Base-by-base conservation (phyloP, 2,888 invertebrate species). In the Leptopilina drosophilae region DNA sequence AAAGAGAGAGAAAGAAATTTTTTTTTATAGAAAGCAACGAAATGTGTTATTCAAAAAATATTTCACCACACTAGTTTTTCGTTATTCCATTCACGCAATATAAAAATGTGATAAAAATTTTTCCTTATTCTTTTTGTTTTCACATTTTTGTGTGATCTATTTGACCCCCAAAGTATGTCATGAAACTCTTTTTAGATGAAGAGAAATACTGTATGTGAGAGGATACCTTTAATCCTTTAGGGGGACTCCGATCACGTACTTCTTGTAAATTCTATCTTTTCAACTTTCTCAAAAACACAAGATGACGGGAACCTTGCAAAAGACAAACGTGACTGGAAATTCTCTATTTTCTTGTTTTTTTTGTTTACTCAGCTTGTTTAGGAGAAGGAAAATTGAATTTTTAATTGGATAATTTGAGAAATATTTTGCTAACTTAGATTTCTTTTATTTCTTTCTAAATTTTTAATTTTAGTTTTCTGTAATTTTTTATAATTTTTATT, bases 291-390 rank as follows among this genome's bases (percentile, higher is more conserved):
- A 69, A 69, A 69, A 67, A 69, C 53, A 53, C 49, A 49, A 1
- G 64, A 64, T 40, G 5, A 33, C 26, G 11, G n/a, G 53, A 26
- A 53, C 33, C 33, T n/a, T 56, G 33, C 56, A 5, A 33, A 73
- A 56, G 69, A 56, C 26, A 73, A 73, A 73, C 69, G 69, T 73
- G 69, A 73, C 69, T 73, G 5, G 73, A n/a, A 8, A 56, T 56
- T n/a, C 14, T 66, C n/a, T 33, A 56, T n/a, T 73, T 73, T 40
- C 56, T 9, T n/a, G 56, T 20, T 20, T 20, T 20, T 62, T n/a
- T 62, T 20, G 8, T 69, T 49, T 53, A 69, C 14, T 64, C 1
- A 33, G 26, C 26, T 49, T 69, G 20, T 46, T 46, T 67, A 20
- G 11, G 11, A 1, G 49, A 49, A 49, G 12, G 12, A 26, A 67